Base-by-base conservation (phyloP, 2,113 vertebrate genomes). In the Xiphophorus couchianus region DNA sequence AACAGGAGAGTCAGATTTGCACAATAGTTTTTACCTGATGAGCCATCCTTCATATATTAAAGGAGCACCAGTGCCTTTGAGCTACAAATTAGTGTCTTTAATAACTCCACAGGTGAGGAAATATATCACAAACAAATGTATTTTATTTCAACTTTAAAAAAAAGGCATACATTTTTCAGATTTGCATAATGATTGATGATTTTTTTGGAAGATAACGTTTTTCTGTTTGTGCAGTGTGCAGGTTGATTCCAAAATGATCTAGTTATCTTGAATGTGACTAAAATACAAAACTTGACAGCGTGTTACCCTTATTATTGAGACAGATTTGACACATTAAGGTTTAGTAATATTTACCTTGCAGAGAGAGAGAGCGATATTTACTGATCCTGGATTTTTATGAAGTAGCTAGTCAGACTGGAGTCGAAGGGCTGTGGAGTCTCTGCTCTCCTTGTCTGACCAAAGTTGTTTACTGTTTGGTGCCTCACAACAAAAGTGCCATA, bases 61-160 rank as follows among this genome's bases (percentile, higher is more conserved):
- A 39, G 66, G 69, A 84, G 86, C 85, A 84, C 80, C 76, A 86
- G 91, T 93, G 92, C 92, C 91, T 93, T 93, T 78, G 37, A 83
- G 82, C 85, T 70, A 19, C 60, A 83, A 80, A 74, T 27, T 2
- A 76, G 58, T 51, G 74, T 48, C 82, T 66, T 83, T 78, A 63
- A 81, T 84, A 86, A 71, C 81, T 82, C 27, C 88, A 74, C 7
- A 1, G 64, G 15, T 58, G 10, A 81, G 54, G 7, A 62, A 64
- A 70, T 80, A 65, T 51, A 77, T 73, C 35, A 68, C 73, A 69
- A 19, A 77, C 65, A 69, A 74, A 60, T 3, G 19, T 84, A 14
- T 78, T 81, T 82, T 72, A 79, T n/a, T 48, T 10, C 25, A 65
- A 44, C 37, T 11, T 39, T 0, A n/a, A 65, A 39, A 42, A 39